phyloP scores from a whole-genome alignment of 2,113 vertebrate species.

The Dromiciops gliroides region DNA sequence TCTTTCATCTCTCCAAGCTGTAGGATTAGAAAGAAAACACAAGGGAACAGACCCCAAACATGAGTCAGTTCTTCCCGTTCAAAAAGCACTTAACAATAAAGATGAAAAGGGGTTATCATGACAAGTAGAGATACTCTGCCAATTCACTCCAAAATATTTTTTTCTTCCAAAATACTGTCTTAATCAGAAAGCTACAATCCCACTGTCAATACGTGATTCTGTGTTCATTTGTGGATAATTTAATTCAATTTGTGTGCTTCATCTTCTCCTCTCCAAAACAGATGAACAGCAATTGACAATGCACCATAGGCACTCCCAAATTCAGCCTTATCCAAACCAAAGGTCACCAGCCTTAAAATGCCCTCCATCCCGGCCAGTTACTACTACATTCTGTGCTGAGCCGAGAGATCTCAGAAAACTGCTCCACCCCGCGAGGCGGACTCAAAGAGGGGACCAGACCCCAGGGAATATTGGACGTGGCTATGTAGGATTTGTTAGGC shows the following conservation, averaged over 20 bases:
- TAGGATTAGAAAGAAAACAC: slow-evolving; percentile 17
- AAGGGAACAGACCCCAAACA: not conserved
- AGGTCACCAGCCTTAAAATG: not conserved
- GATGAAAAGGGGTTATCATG: not conserved
- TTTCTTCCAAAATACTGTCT: no score
- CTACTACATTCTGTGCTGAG: not conserved
- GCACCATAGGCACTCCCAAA: not conserved
- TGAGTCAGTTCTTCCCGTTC: not conserved
- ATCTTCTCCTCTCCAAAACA: not conserved
- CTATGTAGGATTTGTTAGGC: not conserved
- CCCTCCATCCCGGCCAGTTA: not conserved
- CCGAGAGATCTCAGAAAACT: not conserved
- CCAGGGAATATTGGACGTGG: not conserved
- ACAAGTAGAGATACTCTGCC: not conserved
- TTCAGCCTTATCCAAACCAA: no score
- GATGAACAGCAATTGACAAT: not conserved
- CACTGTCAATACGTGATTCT: not conserved
- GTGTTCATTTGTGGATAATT: not conserved
- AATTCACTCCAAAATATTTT: no score
- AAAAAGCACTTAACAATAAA: not conserved
- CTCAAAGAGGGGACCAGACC: not conserved
- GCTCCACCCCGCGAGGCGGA: no score
- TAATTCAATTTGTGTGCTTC: not conserved
- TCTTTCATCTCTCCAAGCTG: slow-evolving; percentile 78
- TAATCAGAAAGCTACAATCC: not conserved